Conservation (phyloP, 2,113 vertebrate species). For the Saguinus imperator region DNA sequence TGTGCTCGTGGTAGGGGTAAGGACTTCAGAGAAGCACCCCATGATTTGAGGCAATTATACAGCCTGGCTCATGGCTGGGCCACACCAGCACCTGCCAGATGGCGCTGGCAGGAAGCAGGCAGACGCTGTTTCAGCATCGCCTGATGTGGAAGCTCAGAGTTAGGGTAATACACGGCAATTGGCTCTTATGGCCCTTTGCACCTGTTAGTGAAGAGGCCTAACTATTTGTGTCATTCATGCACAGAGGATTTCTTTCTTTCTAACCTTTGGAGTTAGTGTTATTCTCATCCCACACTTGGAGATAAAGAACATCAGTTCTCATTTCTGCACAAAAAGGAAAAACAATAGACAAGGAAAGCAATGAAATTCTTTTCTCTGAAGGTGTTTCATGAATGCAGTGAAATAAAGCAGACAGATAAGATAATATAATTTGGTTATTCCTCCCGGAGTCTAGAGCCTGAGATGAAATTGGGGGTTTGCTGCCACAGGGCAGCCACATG, state of each 20-base stretch:
- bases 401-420: background rate
- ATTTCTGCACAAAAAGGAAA: background rate
- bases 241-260: background rate
- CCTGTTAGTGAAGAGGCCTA: constrained; percentile 13
- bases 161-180: background rate
- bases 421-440: background rate
- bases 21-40: constrained; percentile 38
- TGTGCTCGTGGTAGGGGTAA: constrained; percentile 26
- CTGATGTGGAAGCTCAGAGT: background rate
- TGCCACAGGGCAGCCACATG: background rate
- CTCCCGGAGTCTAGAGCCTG: background rate
- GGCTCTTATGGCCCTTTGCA: background rate
- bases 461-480: background rate
- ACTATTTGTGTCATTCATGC: background rate
- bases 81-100: constrained; percentile 56
- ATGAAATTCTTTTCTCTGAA: background rate
- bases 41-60: constrained; percentile 53
- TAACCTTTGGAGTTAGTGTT: background rate
- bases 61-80: background rate
- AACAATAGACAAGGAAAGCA: background rate
- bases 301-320: background rate
- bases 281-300: background rate
- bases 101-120: constrained; percentile 42
- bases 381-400: background rate
- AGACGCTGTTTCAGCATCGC: background rate